These are phyloP conservation scores for Microtus obscurus DNA, from an alignment of 2,797 vertebrate genomes.

Conservation along the genomic window DNA sequence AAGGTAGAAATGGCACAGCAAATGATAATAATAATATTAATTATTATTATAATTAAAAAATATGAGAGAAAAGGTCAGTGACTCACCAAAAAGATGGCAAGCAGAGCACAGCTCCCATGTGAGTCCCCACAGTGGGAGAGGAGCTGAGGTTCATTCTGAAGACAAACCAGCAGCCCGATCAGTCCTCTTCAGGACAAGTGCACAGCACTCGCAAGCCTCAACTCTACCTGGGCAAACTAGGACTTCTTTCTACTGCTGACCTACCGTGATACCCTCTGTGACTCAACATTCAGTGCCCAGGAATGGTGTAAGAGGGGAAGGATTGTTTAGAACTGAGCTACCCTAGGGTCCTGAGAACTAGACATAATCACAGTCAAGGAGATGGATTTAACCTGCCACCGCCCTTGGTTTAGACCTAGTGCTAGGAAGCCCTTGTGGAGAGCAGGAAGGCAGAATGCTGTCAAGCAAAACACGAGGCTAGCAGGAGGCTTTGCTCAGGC, in stretches of 20 bases:
- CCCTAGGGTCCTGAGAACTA: not conserved
- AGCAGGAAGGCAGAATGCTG: not conserved
- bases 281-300: not conserved
- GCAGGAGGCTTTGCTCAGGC: not conserved
- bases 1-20: not conserved
- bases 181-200: not conserved
- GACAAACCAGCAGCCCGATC: not conserved
- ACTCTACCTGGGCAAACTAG: not conserved
- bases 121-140: not conserved
- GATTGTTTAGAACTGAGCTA: not conserved
- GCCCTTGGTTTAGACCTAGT: not conserved
- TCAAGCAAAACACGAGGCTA: not conserved
- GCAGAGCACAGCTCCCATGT: not conserved
- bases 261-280: not conserved
- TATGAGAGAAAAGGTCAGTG: not conserved
- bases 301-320: not conserved
- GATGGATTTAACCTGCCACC: not conserved
- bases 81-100: not conserved
- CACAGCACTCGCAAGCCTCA: not conserved
- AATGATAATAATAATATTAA: not conserved
- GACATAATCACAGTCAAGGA: not conserved
- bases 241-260: not conserved
- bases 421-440: not conserved
- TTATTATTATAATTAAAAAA: not conserved
- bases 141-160: not conserved